Conservation (phyloP, 2,797 vertebrate genomes). For the Bufotes viridis region DNA sequence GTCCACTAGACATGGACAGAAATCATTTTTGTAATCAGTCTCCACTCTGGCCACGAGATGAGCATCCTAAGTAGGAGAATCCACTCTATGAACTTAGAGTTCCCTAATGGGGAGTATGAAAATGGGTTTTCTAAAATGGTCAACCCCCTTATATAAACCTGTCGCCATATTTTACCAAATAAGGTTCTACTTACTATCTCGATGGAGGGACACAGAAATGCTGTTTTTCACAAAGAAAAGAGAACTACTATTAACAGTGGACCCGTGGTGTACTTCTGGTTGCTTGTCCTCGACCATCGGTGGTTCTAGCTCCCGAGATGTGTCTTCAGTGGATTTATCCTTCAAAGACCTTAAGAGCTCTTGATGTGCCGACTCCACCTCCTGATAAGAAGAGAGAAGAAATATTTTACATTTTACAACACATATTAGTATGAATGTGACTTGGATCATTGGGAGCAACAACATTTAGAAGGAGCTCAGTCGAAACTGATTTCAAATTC, state of each 20-base stretch:
- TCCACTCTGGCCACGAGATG: too few species aligned
- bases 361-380: constrained; percentile 70
- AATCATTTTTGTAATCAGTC: too few species aligned
- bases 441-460: not conserved
- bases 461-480: not conserved
- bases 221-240: constrained; percentile 58
- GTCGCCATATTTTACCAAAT: not conserved
- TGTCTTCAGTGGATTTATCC: constrained; percentile 32
- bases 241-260: constrained; percentile 43
- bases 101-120: too few species aligned
- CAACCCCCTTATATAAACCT: not conserved
- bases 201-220: constrained; percentile 52
- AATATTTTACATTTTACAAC: not conserved
- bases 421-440: not conserved
- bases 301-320: constrained; percentile 58
- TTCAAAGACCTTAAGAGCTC: constrained; percentile 68
- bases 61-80: too few species aligned
- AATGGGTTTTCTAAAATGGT: too few species aligned
- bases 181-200: constrained; percentile 34
- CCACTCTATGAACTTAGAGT: too few species aligned
- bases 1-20: too few species aligned
- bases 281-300: constrained; percentile 22
- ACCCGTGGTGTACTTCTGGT: constrained; percentile 50
- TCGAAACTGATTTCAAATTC: not conserved
- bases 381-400: constrained; percentile 61